These are phyloP conservation scores for Alcis repandata DNA, from an alignment of 2,888 invertebrate species.

Conservation along the genomic window DNA sequence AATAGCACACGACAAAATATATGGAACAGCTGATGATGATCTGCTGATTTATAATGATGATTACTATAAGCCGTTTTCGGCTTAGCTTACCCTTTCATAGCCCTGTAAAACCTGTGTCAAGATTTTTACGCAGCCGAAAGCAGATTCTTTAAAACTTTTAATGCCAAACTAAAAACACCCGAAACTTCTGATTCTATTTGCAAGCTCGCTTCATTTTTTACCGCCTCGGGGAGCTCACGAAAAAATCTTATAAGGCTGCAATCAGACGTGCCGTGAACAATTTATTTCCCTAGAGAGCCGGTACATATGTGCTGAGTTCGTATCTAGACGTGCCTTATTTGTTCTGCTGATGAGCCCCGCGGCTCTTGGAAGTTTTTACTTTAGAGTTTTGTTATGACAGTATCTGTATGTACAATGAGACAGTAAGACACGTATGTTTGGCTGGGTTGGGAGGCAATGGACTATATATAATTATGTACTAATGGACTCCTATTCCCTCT, in stretches of 20 bases:
- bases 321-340: conserved; percentile 78
- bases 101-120: not conserved
- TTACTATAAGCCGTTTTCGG: no score
- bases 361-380: conserved; percentile 54
- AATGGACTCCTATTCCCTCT: no score
- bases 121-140: not conserved
- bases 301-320: conserved; percentile 78
- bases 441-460: no score
- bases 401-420: conserved; percentile 1
- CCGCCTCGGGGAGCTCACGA: conserved; percentile 47
- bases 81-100: no score
- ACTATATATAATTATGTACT: no score
- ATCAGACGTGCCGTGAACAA: conserved; percentile 72
- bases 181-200: conserved; percentile 43
- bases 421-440: not conserved
- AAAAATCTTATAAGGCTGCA: conserved; percentile 75
- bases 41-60: no score
- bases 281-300: conserved; percentile 81
- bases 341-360: conserved; percentile 71
- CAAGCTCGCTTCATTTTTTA: conserved; percentile 48
- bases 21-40: no score
- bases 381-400: conserved; percentile 25
- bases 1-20: no score
- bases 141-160: conserved; percentile 24
- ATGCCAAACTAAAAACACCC: conserved; percentile 32